These are phyloP conservation scores for Trichopria drosophilae DNA, from an alignment of 2,888 invertebrate species.

Conservation along the genomic window DNA sequence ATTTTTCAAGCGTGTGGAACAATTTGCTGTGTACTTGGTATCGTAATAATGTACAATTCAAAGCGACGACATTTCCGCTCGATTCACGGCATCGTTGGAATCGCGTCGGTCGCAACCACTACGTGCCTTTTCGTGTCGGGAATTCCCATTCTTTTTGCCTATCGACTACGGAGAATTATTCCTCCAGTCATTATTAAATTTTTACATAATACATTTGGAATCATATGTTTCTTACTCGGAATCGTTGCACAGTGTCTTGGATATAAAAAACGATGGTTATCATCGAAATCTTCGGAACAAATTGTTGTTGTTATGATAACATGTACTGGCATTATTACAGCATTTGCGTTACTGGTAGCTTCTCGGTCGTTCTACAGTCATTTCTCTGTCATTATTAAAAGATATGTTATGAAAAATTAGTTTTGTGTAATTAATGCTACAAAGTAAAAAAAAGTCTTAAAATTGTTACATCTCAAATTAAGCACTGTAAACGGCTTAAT, in stretches of 20 bases:
- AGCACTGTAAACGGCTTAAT: too few species aligned
- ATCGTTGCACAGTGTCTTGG: conserved; percentile 55
- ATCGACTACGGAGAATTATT: conserved; percentile 60
- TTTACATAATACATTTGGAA: conserved; percentile 62
- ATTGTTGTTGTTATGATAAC: conserved; percentile 32
- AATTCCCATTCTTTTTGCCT: conserved; percentile 61
- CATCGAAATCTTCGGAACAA: neutral
- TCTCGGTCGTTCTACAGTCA: conserved; percentile 37
- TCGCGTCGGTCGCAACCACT: conserved; percentile 61
- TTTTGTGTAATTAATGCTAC: too few species aligned
- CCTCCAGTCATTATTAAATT: conserved; percentile 61
- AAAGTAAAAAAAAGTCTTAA: too few species aligned
- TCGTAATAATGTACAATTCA: conserved; percentile 55
- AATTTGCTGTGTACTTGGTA: conserved; percentile 61
- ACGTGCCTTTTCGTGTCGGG: conserved; percentile 60
- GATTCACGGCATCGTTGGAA: conserved; percentile 45
- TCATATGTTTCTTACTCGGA: conserved; percentile 61
- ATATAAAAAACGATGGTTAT: conserved; percentile 41
- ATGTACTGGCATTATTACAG: conserved; percentile 28
- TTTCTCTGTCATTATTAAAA: too few species aligned
- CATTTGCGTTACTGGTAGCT: conserved; percentile 43
- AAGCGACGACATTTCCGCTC: conserved; percentile 51
- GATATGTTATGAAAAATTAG: too few species aligned
- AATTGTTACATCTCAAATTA: too few species aligned
- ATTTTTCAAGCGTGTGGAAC: conserved; percentile 62